Evolutionary conservation across 2,797 vertebrate species (phyloP).

Genomic region (Australoheros facetus): DNA sequence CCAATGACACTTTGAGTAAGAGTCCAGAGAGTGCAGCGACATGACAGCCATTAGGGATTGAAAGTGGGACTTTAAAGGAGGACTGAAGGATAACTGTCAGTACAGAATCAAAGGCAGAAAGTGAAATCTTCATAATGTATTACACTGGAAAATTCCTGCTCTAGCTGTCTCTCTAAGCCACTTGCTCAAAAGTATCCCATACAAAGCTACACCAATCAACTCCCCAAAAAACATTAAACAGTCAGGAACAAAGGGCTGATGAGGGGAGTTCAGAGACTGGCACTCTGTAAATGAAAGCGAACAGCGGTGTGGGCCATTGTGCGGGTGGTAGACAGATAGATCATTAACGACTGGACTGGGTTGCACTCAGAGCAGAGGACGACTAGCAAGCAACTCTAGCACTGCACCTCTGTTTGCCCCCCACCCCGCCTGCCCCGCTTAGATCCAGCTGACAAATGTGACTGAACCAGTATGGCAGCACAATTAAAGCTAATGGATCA

Average conservation of each 20-base stretch:
- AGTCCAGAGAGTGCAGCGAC: constrained; percentile 85
- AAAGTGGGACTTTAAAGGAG: constrained; percentile 88
- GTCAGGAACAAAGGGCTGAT: constrained; percentile 74
- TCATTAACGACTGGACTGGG: constrained; percentile 79
- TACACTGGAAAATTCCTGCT: constrained; percentile 70
- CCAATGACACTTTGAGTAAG: constrained; percentile 90
- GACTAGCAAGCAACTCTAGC: constrained; percentile 59
- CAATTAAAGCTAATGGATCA: constrained; percentile 67
- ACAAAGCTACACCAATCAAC: constrained; percentile 73
- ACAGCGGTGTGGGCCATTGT: constrained; percentile 76
- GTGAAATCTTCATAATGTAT: constrained; percentile 88
- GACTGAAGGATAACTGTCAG: constrained; percentile 88
- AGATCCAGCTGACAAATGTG: constrained; percentile 73
- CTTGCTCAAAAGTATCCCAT: constrained; percentile 79
- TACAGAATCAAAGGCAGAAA: constrained; percentile 84
- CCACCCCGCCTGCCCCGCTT: constrained; percentile 17
- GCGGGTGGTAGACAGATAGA: constrained; percentile 77
- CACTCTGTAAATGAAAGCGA: constrained; percentile 82
- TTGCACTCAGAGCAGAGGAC: constrained; percentile 67
- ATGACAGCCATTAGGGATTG: constrained; percentile 90
- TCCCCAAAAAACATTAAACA: constrained; percentile 79
- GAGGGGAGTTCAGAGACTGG: constrained; percentile 78
- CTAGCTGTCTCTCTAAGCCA: constrained; percentile 64
- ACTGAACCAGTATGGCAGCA: constrained; percentile 67
- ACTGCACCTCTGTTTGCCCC: constrained; percentile 51